Evolutionary conservation across 2,888 invertebrate species (phyloP).

Genomic region (Drosophila fulvimacula): DNA sequence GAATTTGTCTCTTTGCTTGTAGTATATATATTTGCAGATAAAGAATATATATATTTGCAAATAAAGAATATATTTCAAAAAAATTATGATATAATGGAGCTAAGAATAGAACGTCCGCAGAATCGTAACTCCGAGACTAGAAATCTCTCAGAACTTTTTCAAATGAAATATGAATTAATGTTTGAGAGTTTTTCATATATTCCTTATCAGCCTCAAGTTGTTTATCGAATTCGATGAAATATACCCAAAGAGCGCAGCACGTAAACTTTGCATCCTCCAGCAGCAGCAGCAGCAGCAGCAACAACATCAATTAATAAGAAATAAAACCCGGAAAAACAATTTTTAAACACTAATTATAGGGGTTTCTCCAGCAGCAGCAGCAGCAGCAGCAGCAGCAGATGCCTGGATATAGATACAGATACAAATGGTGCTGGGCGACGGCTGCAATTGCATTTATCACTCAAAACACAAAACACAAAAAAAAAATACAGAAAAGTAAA

Average conservation of each 20-base stretch:
- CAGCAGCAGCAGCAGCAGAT: conserved; percentile 34
- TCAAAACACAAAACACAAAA: too few species aligned
- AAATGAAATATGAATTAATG: background rate
- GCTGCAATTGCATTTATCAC: conserved; percentile 59
- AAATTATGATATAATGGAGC: background rate
- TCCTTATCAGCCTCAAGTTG: conserved; percentile 1
- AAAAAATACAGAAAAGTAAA: background rate
- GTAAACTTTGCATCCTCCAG: conserved; percentile 24
- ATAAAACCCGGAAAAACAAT: conserved; percentile 66
- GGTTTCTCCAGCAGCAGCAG: conserved; percentile 29
- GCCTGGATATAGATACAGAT: conserved; percentile 24
- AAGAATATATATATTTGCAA: background rate
- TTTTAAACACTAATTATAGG: conserved; percentile 60
- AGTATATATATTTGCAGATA: background rate
- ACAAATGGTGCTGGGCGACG: conserved; percentile 23
- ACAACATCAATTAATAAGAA: conserved; percentile 55
- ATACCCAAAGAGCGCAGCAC: conserved; percentile 5
- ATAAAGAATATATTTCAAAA: background rate
- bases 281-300: conserved; percentile 19
- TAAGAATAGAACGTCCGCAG: background rate
- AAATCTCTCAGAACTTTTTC: background rate
- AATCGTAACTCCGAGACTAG: background rate
- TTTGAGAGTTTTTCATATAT: background rate
- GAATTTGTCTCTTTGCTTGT: too few species aligned
- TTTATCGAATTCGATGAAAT: background rate